Percentiles rank a stretch among this genome's conserved stretches.
Conservation (phyloP, 2,888 invertebrate species). For the Zygogramma bicolorata region DNA sequence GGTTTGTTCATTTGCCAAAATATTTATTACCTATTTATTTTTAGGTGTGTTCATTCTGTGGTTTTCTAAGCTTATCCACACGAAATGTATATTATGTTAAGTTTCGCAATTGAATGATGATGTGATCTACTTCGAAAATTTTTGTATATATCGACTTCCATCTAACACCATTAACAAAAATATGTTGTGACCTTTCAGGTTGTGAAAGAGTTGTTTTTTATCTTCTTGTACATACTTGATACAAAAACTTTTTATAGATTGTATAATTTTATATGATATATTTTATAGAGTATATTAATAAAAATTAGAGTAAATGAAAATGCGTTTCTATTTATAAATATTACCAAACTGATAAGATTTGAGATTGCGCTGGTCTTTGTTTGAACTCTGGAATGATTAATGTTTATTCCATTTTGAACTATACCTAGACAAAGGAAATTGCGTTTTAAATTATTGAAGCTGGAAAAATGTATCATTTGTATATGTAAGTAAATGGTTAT, state of each 20-base stretch:
- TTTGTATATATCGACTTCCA: conserved; percentile 25
- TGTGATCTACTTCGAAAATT: conserved; percentile 46
- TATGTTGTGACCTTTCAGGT: conserved; percentile 56
- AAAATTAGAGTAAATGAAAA: conserved; percentile 42
- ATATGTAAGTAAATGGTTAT: background rate
- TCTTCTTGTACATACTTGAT: conserved; percentile 45
- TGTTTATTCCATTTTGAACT: background rate
- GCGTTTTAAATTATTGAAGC: background rate
- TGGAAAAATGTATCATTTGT: background rate
- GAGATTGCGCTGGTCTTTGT: background rate
- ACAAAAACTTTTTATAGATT: conserved; percentile 56
- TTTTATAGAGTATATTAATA: conserved; percentile 60
- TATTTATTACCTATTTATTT: conserved; percentile 47
- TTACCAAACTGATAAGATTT: conserved; percentile 11
- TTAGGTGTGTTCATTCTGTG: conserved; percentile 37
- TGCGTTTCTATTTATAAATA: conserved; percentile 22
- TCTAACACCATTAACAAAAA: conserved; percentile 29
- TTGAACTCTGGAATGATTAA: conserved; percentile 2
- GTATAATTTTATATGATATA: conserved; percentile 61
- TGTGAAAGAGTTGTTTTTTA: conserved; percentile 53
- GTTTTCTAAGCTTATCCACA: conserved; percentile 16
- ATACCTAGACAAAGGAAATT: background rate
- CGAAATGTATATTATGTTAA: conserved; percentile 20
- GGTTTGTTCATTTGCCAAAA: conserved; percentile 40
- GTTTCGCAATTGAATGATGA: conserved; percentile 49